Evolutionary conservation across 2,888 invertebrate genomes (phyloP).

Genomic region (Limnephilus marmoratus): DNA sequence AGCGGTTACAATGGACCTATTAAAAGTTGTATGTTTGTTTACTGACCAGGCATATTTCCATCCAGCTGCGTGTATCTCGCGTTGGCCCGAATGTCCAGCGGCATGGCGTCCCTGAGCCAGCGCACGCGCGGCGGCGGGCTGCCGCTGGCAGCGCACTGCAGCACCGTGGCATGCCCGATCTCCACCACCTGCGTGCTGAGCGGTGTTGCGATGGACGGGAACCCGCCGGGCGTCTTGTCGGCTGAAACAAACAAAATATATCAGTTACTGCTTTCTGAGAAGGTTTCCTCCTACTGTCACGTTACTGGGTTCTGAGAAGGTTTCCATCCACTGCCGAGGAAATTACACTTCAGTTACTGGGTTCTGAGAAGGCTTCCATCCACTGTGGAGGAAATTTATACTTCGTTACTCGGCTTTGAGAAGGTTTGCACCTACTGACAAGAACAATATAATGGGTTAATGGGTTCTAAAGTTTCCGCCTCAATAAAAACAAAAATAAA

Average conservation of each 20-base stretch:
- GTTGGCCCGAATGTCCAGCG: conserved; percentile 89
- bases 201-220: conserved; percentile 89
- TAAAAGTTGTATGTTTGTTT: background rate
- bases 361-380: too few species aligned
- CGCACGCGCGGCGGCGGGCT: conserved; percentile 89
- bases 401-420: too few species aligned
- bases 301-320: too few species aligned
- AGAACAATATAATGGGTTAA: too few species aligned
- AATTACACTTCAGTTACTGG: too few species aligned
- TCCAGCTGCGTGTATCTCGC: conserved; percentile 91
- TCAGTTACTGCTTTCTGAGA: background rate
- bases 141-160: conserved; percentile 93
- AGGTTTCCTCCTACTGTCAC: background rate
- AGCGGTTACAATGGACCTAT: too few species aligned
- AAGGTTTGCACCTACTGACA: too few species aligned
- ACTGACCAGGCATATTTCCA: conserved; percentile 86
- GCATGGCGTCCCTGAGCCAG: conserved; percentile 96
- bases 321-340: too few species aligned
- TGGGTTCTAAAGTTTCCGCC: too few species aligned
- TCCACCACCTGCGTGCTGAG: conserved; percentile 97
- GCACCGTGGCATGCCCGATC: conserved; percentile 92
- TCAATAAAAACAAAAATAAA: too few species aligned
- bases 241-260: background rate
- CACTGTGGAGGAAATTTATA: too few species aligned
- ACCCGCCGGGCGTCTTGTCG: conserved; percentile 93